Conservation (phyloP, 2,888 invertebrate genomes). For the Tenthredo notha region DNA sequence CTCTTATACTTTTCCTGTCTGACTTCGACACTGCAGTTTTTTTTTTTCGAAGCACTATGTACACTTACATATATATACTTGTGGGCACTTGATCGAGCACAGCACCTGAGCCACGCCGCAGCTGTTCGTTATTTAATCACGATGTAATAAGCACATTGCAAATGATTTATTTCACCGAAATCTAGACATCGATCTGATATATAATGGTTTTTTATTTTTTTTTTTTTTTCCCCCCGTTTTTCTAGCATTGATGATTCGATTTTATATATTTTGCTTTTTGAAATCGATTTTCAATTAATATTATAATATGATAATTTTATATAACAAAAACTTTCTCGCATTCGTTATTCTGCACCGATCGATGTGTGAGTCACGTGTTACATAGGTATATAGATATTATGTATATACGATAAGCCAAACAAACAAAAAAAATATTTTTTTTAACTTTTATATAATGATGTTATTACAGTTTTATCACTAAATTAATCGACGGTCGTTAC, state of each 20-base stretch:
- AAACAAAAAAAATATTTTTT: not conserved
- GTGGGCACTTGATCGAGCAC: constrained; percentile 23
- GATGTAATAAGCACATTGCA: not conserved
- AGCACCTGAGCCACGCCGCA: constrained; percentile 30
- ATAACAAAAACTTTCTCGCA: not conserved
- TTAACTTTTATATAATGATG: too few species aligned
- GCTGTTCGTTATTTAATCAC: constrained; percentile 1
- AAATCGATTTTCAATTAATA: not conserved
- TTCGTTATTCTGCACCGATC: constrained; percentile 22
- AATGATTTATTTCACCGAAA: not conserved
- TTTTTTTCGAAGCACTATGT: not conserved
- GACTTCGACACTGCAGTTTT: constrained; percentile 12
- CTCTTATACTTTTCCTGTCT: not conserved
- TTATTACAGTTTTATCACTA: too few species aligned
- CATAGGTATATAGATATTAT: not conserved
- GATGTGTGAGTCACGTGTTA: constrained; percentile 3
- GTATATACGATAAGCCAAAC: not conserved
- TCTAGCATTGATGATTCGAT: not conserved
- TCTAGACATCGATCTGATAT: not conserved
- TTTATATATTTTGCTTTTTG: not conserved
- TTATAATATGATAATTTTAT: not conserved
- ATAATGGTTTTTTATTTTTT: not conserved
- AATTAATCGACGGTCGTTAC: too few species aligned
- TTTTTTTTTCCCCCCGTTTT: not conserved
- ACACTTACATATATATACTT: not conserved